These are phyloP conservation scores for Tetanocera ferruginea DNA, from an alignment of 2,888 invertebrate genomes.

Conservation along the genomic window DNA sequence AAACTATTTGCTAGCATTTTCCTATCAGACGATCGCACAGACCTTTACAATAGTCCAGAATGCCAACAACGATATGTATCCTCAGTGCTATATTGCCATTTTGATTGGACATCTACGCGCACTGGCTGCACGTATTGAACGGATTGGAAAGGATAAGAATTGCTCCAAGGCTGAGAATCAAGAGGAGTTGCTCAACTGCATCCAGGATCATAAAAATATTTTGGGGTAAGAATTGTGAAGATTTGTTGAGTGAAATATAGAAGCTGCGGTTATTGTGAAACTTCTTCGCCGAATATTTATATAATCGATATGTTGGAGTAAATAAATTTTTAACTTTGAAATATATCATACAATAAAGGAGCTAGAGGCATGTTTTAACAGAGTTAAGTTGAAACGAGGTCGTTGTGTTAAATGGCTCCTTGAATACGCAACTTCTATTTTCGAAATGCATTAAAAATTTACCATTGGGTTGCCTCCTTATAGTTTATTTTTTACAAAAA, in stretches of 20 bases:
- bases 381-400: background rate
- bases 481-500: too few species aligned
- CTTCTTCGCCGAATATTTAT: too few species aligned
- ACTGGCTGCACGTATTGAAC: slow-evolving; percentile 46
- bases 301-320: too few species aligned
- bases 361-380: background rate
- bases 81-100: slow-evolving; percentile 49
- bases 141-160: slow-evolving; percentile 49
- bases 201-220: slow-evolving; percentile 52
- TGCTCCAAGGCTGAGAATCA: slow-evolving; percentile 43
- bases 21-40: slow-evolving; percentile 43
- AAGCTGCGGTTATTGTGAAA: background rate
- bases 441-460: too few species aligned
- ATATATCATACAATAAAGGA: background rate
- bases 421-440: too few species aligned
- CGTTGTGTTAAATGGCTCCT: background rate
- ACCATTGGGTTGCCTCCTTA: too few species aligned
- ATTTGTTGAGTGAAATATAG: background rate
- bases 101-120: slow-evolving; percentile 50
- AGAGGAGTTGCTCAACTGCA: slow-evolving; percentile 50
- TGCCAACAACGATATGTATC: slow-evolving; percentile 48
- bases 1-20: slow-evolving; percentile 43
- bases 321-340: too few species aligned
- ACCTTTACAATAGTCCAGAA: slow-evolving; percentile 42
- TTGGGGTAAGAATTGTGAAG: slow-evolving; percentile 47